Conservation (phyloP, 2,888 invertebrate genomes). For the Drosophila subsilvestris region DNA sequence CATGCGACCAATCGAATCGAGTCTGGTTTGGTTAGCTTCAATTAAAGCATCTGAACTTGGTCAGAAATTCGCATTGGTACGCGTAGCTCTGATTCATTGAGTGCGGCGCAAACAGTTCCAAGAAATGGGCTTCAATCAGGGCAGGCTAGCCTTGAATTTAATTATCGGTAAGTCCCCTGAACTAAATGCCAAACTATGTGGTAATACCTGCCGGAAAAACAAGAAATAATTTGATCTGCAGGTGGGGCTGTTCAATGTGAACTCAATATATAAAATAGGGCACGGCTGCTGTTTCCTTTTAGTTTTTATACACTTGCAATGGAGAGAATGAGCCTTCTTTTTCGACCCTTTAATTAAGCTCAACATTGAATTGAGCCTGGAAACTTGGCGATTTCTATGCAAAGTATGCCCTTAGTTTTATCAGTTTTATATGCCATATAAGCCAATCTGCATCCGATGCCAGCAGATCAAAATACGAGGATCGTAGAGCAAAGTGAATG, state of each 20-base stretch:
- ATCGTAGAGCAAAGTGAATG: constrained; percentile 50
- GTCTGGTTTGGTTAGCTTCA: constrained; percentile 5
- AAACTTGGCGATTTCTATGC: no score
- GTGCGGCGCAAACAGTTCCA: constrained; percentile 17
- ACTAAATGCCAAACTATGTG: background rate
- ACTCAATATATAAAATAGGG: background rate
- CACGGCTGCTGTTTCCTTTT: background rate
- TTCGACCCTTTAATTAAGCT: no score
- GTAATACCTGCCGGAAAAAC: background rate
- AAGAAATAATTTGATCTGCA: background rate
- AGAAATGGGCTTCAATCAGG: constrained; percentile 15
- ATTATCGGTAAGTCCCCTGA: constrained; percentile 19
- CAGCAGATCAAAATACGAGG: background rate
- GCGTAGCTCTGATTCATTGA: constrained; percentile 13
- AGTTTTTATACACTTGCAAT: no score
- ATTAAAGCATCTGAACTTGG: constrained; percentile 2
- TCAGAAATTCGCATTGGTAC: background rate
- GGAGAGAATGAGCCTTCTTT: no score
- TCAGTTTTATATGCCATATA: no score
- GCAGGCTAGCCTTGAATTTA: constrained; percentile 33
- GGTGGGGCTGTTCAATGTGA: background rate
- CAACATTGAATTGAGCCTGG: no score
- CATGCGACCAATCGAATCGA: background rate
- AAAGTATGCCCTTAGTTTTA: no score
- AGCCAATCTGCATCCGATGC: background rate